phyloP scores from a whole-genome alignment of 2,888 invertebrate genomes.

The Sarcophaga variegata region DNA sequence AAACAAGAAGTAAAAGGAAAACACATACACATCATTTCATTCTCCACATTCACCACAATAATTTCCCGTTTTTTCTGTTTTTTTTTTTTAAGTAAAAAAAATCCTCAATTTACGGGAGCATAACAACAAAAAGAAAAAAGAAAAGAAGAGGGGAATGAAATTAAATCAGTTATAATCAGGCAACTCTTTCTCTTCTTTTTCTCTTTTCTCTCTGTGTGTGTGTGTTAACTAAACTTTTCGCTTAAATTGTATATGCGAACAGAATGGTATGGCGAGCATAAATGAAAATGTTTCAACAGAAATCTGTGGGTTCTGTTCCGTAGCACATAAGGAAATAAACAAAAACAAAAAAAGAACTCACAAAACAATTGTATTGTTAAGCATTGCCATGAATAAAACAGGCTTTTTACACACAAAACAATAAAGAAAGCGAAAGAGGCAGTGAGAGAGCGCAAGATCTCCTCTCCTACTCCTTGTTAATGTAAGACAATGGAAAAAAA shows the following conservation, averaged over 20 bases:
- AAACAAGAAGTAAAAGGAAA: neutral
- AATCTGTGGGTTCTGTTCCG: conserved; percentile 33
- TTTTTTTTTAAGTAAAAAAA: conserved; percentile 23
- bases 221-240: neutral
- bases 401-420: neutral
- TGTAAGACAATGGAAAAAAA: conserved; percentile 10
- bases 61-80: conserved; percentile 8
- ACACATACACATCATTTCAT: conserved; percentile 16
- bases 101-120: conserved; percentile 48
- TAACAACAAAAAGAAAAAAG: neutral
- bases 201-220: neutral
- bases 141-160: conserved; percentile 29
- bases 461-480: no score
- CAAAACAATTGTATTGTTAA: conserved; percentile 30
- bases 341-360: neutral
- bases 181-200: conserved; percentile 27
- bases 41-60: neutral
- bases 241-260: neutral
- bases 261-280: neutral
- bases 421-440: neutral
- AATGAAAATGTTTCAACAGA: conserved; percentile 37
- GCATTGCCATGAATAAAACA: neutral
- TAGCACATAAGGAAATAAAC: conserved; percentile 19
- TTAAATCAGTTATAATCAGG: conserved; percentile 61
- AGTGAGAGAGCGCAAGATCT: neutral